phyloP scores from a whole-genome alignment of 53 echinoderm and acorn worm genomes.

The Actinopyga echinites region DNA sequence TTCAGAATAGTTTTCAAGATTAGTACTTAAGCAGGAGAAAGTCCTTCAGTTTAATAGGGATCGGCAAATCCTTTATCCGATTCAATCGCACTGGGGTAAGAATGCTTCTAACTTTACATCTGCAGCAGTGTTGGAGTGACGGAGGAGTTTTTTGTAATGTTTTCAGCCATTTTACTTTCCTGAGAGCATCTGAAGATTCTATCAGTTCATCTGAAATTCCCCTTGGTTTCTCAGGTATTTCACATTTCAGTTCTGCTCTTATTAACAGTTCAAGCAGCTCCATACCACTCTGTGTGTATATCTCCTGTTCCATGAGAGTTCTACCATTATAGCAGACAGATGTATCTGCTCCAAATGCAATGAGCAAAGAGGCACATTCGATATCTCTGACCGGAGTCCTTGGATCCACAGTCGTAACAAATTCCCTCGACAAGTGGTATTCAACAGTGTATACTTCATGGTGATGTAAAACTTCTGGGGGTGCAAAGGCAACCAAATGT shows the following conservation, averaged over 20 bases:
- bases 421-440: constrained; percentile 66
- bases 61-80: constrained; percentile 50
- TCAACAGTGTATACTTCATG: constrained; percentile 71
- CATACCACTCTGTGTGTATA: constrained; percentile 57
- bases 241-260: constrained; percentile 47
- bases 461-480: constrained; percentile 45
- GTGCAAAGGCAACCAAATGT: constrained; percentile 72
- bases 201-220: constrained; percentile 25
- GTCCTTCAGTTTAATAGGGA: constrained; percentile 70
- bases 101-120: constrained; percentile 46
- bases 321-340: constrained; percentile 61
- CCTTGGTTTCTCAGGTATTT: constrained; percentile 52
- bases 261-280: constrained; percentile 62
- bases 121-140: constrained; percentile 67
- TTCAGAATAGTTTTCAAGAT: neutral
- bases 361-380: constrained; percentile 57
- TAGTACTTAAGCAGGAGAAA: constrained; percentile 73
- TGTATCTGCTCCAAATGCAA: constrained; percentile 78
- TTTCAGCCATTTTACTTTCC: constrained; percentile 64
- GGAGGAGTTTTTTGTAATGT: constrained; percentile 58
- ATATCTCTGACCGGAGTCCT: constrained; percentile 48
- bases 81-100: constrained; percentile 61
- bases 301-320: constrained; percentile 80
- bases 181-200: constrained; percentile 4
- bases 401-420: constrained; percentile 64